Percentiles rank a stretch among this genome's conserved stretches.
phyloP scores from a whole-genome alignment of 2,888 invertebrate species.

The Drosophila demipolita region DNA sequence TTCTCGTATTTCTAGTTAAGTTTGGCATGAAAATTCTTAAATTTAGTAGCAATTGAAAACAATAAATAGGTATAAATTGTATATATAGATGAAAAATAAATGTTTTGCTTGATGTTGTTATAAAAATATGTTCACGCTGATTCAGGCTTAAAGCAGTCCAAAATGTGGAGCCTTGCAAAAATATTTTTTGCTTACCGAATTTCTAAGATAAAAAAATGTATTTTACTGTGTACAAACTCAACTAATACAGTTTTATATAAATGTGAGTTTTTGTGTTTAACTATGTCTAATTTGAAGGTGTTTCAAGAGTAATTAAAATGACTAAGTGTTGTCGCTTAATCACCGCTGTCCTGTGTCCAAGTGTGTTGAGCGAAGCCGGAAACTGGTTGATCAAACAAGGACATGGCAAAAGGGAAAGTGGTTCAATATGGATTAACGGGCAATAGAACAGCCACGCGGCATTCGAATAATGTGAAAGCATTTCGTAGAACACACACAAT shows the following conservation, averaged over 20 bases:
- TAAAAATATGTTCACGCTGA: not conserved
- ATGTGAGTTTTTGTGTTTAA: slow-evolving; percentile 8
- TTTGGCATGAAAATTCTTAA: not conserved
- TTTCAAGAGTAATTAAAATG: slow-evolving; percentile 72
- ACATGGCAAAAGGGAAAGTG: not conserved
- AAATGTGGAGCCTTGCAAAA: not conserved
- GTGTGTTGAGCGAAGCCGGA: slow-evolving; percentile 11
- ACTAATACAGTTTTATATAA: not conserved
- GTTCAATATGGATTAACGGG: slow-evolving; percentile 30
- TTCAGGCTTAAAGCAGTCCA: not conserved
- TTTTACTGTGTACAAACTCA: not conserved
- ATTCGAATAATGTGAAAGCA: slow-evolving; percentile 38
- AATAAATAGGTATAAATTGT: not conserved
- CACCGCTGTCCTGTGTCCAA: slow-evolving; percentile 11
- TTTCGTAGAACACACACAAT: slow-evolving; percentile 33
- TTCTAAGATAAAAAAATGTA: not conserved
- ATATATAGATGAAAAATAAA: not conserved
- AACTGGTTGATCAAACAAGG: slow-evolving; percentile 9
- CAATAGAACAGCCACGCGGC: slow-evolving; percentile 6
- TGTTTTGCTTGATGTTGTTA: not conserved
- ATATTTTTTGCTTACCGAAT: not conserved
- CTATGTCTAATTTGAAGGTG: slow-evolving; percentile 29
- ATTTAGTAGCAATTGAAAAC: not conserved
- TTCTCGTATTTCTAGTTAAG: not conserved
- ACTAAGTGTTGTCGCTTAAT: slow-evolving; percentile 50